These are phyloP conservation scores for Heteromurus nitidus DNA, from an alignment of 2,888 invertebrate species.

Conservation along the genomic window DNA sequence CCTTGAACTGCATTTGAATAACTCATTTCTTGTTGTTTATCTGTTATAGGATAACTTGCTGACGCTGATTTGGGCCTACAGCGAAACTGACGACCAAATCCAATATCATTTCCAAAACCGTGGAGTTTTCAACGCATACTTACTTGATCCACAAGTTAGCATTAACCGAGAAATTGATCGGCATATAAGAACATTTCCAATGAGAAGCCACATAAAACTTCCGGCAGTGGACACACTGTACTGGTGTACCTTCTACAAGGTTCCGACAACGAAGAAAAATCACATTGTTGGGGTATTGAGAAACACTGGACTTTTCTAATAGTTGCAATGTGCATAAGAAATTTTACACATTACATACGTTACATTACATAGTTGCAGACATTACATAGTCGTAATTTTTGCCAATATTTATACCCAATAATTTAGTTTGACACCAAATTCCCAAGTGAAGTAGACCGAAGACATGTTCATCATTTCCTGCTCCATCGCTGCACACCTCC, in stretches of 20 bases:
- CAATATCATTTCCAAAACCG: constrained; percentile 1
- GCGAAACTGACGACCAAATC: background rate
- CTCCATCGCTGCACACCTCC: too few relatives aligned
- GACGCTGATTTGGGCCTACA: background rate
- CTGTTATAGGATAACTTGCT: constrained; percentile 24
- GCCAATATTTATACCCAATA: too few relatives aligned
- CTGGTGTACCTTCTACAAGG: constrained; percentile 44
- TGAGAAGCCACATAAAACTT: background rate
- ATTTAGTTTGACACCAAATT: too few relatives aligned
- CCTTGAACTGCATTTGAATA: constrained; percentile 10
- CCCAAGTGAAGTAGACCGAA: background rate
- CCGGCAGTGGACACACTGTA: constrained; percentile 36
- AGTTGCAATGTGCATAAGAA: too few relatives aligned
- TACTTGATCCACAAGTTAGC: too few relatives aligned
- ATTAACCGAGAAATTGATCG: too few relatives aligned
- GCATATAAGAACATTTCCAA: constrained; percentile 31
- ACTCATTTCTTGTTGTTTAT: constrained; percentile 14
- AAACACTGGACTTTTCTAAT: too few relatives aligned
- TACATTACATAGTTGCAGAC: too few relatives aligned
- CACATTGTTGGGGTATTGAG: constrained; percentile 52
- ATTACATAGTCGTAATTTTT: too few relatives aligned
- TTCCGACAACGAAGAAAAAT: constrained; percentile 14
- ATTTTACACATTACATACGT: too few relatives aligned
- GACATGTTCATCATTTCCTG: too few relatives aligned
- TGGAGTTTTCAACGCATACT: too few relatives aligned